Conservation (phyloP, 2,888 invertebrate genomes). For the Zygaena filipendulae region DNA sequence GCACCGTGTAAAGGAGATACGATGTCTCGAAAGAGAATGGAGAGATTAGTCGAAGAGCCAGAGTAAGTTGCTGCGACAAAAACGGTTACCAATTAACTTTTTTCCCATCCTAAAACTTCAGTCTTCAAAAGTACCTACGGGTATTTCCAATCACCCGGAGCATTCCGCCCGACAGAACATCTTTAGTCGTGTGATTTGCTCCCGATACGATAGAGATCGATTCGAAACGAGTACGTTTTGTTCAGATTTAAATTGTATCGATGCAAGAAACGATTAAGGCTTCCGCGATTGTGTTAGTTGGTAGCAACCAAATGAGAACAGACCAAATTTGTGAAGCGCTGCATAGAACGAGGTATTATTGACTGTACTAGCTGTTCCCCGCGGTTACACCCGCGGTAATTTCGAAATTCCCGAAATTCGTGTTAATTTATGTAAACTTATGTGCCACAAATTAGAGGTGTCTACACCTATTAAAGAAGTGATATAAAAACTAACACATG, state of each 20-base stretch:
- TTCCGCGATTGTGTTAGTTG: constrained; percentile 35
- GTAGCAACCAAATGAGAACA: too few relatives aligned
- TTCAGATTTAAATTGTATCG: constrained; percentile 63
- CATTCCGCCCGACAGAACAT: constrained; percentile 50
- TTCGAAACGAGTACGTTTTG: constrained; percentile 58
- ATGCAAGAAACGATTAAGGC: constrained; percentile 55
- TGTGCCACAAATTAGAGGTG: too few relatives aligned
- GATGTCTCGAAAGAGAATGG: constrained; percentile 31
- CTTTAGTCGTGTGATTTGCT: constrained; percentile 61
- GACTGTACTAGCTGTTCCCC: too few relatives aligned
- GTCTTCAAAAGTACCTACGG: too few relatives aligned
- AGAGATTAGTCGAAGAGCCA: constrained; percentile 42
- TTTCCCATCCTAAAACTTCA: constrained; percentile 41
- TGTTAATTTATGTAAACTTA: too few relatives aligned
- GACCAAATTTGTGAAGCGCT: too few relatives aligned
- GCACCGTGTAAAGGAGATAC: constrained; percentile 29
- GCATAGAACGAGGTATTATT: too few relatives aligned
- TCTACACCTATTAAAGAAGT: too few relatives aligned
- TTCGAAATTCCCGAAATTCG: too few relatives aligned
- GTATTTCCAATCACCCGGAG: constrained; percentile 51
- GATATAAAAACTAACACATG: too few relatives aligned
- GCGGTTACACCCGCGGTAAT: too few relatives aligned
- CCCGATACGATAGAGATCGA: constrained; percentile 58
- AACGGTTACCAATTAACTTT: constrained; percentile 61
- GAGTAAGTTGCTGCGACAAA: constrained; percentile 53